Conservation (phyloP, 2,888 invertebrate genomes). For the Pherbina coryleti region DNA sequence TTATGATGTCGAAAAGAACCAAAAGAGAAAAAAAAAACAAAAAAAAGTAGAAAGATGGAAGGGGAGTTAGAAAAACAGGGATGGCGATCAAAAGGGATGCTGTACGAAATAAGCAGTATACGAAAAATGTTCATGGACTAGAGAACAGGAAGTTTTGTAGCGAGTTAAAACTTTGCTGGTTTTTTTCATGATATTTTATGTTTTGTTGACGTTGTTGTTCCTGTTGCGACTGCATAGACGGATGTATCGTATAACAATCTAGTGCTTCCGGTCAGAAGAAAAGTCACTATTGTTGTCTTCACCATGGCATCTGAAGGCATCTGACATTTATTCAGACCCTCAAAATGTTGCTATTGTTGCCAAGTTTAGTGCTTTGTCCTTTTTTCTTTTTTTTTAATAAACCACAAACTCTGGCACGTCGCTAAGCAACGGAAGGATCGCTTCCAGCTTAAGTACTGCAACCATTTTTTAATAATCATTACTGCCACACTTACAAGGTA, state of each 20-base stretch:
- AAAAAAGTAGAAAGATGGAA: neutral
- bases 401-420: too few relatives aligned
- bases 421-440: too few relatives aligned
- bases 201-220: too few relatives aligned
- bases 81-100: neutral
- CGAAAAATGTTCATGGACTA: neutral
- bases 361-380: too few relatives aligned
- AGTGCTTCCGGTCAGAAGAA: neutral
- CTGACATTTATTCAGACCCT: too few relatives aligned
- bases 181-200: neutral
- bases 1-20: neutral
- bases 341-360: too few relatives aligned
- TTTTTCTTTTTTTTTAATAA: too few relatives aligned
- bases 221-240: neutral
- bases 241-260: neutral
- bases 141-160: neutral
- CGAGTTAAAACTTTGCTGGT: neutral
- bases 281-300: too few relatives aligned
- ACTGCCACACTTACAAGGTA: too few relatives aligned
- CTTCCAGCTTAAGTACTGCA: too few relatives aligned
- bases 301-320: too few relatives aligned
- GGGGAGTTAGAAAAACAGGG: neutral
- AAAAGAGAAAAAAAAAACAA: neutral
- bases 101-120: neutral
- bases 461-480: too few relatives aligned